Percentiles rank a stretch among this genome's conserved stretches.
These are phyloP conservation scores for Phodopus roborovskii DNA, from an alignment of 2,113 vertebrate species.

Conservation along the genomic window DNA sequence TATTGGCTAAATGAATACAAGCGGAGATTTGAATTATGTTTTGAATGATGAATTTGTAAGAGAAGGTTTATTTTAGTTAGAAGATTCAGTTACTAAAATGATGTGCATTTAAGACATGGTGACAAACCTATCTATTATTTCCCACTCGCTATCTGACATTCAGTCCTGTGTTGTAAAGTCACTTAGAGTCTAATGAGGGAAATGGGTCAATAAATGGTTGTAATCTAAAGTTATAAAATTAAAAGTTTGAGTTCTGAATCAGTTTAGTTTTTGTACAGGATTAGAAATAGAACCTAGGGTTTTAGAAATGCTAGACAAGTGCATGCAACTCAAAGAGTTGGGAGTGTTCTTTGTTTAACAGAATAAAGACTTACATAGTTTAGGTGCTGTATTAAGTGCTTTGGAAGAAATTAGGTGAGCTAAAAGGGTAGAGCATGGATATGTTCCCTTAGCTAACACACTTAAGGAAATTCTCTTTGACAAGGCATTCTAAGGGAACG, in stretches of 20 bases:
- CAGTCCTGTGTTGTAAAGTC: neutral
- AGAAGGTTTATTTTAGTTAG: neutral
- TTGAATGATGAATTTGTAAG: conserved; percentile 23
- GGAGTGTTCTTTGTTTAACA: neutral
- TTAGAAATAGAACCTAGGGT: neutral
- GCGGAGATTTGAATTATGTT: conserved; percentile 4
- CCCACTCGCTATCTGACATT: neutral
- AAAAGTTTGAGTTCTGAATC: neutral
- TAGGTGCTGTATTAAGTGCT: neutral
- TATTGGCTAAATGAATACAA: neutral
- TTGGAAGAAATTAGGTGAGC: neutral
- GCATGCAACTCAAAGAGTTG: neutral
- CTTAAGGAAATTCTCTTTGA: neutral
- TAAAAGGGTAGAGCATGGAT: neutral
- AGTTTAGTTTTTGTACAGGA: neutral
- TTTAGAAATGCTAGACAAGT: neutral
- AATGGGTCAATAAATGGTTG: neutral
- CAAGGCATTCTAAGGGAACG: neutral
- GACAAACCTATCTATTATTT: neutral
- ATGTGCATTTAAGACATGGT: neutral
- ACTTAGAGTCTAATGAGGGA: neutral
- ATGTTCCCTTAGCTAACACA: neutral
- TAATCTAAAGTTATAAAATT: conserved; percentile 1
- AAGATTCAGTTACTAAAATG: conserved; percentile 28
- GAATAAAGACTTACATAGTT: neutral